Percentiles rank a stretch among this genome's conserved stretches.
Evolutionary conservation across 2,888 invertebrate species (phyloP).

Genomic region (Hypselothyrea guttata): DNA sequence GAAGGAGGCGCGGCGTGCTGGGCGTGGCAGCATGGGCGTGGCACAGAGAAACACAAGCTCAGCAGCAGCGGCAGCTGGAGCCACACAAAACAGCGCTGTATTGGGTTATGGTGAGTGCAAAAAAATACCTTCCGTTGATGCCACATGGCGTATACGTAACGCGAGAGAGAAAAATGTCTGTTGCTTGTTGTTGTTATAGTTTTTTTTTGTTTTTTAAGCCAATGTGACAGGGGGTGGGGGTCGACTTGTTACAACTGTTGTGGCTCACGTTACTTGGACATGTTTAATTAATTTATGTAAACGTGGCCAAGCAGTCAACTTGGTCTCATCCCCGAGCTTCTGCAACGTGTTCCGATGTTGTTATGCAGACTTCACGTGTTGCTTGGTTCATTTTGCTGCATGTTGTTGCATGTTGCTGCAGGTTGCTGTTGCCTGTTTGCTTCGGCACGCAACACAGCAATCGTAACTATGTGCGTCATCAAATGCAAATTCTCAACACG

Average conservation of each 20-base stretch:
- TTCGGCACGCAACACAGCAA: constrained; percentile 52
- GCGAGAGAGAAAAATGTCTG: too few relatives aligned
- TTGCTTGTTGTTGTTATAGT: constrained; percentile 12
- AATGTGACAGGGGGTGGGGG: neutral
- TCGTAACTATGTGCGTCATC: constrained; percentile 66
- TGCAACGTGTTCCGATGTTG: constrained; percentile 43
- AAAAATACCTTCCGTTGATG: neutral
- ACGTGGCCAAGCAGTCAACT: constrained; percentile 28
- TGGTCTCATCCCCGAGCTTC: constrained; percentile 3
- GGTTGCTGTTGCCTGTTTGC: constrained; percentile 16
- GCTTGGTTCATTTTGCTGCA: constrained; percentile 34
- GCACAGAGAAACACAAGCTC: constrained; percentile 9
- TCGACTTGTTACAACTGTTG: neutral
- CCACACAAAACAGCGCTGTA: constrained; percentile 33
- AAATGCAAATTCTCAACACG: constrained; percentile 18
- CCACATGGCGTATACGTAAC: constrained; percentile 52
- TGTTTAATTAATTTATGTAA: constrained; percentile 71
- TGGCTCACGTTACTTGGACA: constrained; percentile 60
- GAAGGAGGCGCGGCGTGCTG: constrained; percentile 38
- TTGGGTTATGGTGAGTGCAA: constrained; percentile 49
- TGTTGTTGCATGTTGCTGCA: constrained; percentile 28
- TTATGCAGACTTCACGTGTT: constrained; percentile 55
- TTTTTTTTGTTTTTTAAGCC: too few relatives aligned
- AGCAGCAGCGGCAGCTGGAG: constrained; percentile 15
- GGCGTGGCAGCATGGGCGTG: constrained; percentile 42